phyloP scores from a whole-genome alignment of 2,888 invertebrate species.

The Agrypnus murinus region DNA sequence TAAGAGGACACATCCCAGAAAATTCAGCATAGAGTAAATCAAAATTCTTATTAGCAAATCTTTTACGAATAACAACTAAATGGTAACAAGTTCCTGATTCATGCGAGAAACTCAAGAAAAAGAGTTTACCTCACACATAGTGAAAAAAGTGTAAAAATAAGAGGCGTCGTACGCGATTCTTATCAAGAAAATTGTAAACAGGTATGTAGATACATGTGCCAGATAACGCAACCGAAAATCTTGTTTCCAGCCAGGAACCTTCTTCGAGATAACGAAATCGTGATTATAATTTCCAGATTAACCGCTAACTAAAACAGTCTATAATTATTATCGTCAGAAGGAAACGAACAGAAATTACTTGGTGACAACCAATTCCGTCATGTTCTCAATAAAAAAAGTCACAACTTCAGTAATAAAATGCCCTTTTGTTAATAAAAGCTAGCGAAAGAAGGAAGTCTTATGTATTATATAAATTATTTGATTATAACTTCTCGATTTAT shows the following conservation, averaged over 20 bases:
- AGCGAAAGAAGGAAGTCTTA: not conserved
- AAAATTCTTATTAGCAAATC: too few species aligned
- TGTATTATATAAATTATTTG: too few species aligned
- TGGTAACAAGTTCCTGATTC: not conserved
- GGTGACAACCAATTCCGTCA: constrained; percentile 1
- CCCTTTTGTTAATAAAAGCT: not conserved
- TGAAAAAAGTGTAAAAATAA: not conserved
- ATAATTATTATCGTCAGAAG: not conserved
- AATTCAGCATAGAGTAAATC: too few species aligned
- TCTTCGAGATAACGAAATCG: constrained; percentile 14
- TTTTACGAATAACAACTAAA: too few species aligned
- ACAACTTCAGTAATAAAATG: not conserved
- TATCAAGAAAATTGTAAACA: constrained; percentile 10
- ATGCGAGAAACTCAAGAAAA: not conserved
- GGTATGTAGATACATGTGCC: constrained; percentile 6
- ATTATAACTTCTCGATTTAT: not conserved
- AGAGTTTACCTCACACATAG: not conserved
- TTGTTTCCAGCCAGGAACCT: constrained; percentile 6
- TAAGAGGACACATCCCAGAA: too few species aligned
- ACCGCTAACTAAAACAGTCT: constrained; percentile 15
- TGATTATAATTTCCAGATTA: constrained; percentile 24
- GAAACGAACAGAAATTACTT: not conserved
- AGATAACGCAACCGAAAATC: constrained; percentile 18
- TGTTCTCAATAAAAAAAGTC: constrained; percentile 11
- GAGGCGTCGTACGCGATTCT: constrained; percentile 17